Evolutionary conservation across 2,888 invertebrate species (phyloP), one percentile per base, ranked within the genome.

Genomic region (Oxyteleia sp.): DNA sequence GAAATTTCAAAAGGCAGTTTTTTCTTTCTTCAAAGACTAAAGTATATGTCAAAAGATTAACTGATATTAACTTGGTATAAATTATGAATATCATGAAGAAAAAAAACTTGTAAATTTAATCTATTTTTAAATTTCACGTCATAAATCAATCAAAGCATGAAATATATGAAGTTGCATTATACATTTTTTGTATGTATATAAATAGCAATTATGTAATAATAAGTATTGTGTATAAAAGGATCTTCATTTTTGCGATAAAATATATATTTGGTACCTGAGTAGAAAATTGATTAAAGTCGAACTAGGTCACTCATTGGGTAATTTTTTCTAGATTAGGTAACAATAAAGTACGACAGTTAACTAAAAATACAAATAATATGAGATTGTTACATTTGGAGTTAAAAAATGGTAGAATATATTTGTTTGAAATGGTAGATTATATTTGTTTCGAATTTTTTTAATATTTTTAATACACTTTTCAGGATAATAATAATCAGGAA

Each of bases 241-340:
- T 1, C 32, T 8, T 8, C 4, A 8, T 32, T 32, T 32, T 8
- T 32, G 32, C 32, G 32, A 32, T 32, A 32, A 32, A 32, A 13
- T 41, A 13, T 41, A n/a, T 41, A 51, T 26, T 29, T 7, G 15
- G 16, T 29, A 51, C 15, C 26, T 51, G 13, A 51, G 15, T 29
- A 29, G 29, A 51, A 29, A 51, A 51, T 51, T 51, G 51, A 51
- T 51, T 51, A 15, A 15, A 8, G 29, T 13, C 8, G 23, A 55
- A 35, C 18, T 55, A 35, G 55, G 55, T 55, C 55, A 55, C 55
- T 55, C 18, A 55, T 55, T 18, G 32, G 32, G 18, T 35, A 35
- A 18, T 16, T 55, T 55, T 55, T 35, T 55, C 18, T 26, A 10
- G 29, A 15, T 13, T 53, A 53, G 29, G 53, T 53, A 29, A 26